Conservation (phyloP, 2,113 vertebrate genomes). For the Heterotis niloticus region DNA sequence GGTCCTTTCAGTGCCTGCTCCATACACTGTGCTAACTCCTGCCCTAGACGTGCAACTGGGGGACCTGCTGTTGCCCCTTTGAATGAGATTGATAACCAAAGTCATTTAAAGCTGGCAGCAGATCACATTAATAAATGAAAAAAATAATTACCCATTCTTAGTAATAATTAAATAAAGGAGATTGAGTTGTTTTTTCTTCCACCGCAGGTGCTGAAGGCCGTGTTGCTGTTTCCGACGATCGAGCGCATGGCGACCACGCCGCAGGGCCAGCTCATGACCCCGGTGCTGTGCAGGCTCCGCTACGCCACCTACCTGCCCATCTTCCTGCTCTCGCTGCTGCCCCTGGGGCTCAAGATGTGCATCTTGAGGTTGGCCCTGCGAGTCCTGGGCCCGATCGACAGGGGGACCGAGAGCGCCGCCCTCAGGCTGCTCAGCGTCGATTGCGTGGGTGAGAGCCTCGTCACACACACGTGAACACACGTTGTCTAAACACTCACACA, state of each 20-base stretch:
- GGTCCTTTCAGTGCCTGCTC: too few species aligned
- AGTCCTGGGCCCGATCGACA: constrained; percentile 52
- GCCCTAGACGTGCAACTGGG: too few species aligned
- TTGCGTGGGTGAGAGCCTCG: constrained; percentile 67
- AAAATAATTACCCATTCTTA: background rate
- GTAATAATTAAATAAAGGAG: background rate
- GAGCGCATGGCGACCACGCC: constrained; percentile 85
- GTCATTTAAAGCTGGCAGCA: background rate
- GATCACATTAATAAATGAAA: background rate
- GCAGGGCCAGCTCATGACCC: constrained; percentile 80
- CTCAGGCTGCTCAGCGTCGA: constrained; percentile 72
- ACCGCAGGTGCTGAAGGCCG: constrained; percentile 74
- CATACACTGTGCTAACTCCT: too few species aligned
- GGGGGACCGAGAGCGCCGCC: constrained; percentile 54
- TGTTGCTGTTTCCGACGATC: constrained; percentile 91
- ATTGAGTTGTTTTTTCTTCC: background rate
- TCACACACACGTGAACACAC: too few species aligned
- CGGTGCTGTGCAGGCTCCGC: constrained; percentile 78
- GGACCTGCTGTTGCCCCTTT: too few species aligned
- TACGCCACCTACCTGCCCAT: constrained; percentile 74
- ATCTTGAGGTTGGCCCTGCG: constrained; percentile 61
- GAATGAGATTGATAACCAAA: too few species aligned
- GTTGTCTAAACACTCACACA: too few species aligned
- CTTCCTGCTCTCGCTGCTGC: constrained; percentile 81
- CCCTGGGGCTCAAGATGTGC: constrained; percentile 64